phyloP scores from a whole-genome alignment of 2,797 vertebrate genomes.

The Eurystomus glaucurus region DNA sequence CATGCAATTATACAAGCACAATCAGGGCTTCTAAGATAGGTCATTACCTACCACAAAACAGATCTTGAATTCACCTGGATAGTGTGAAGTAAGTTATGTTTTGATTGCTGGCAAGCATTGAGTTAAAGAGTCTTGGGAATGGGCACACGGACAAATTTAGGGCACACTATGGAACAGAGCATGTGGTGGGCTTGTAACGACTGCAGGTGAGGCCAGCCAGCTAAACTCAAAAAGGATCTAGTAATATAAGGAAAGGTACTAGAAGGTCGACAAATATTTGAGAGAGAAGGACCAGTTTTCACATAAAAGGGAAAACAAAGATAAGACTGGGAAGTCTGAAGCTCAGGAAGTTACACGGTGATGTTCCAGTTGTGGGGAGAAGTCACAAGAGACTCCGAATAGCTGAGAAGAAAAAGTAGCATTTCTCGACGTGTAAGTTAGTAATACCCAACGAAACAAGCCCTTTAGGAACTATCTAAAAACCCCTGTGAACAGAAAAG shows the following conservation, averaged over 20 bases:
- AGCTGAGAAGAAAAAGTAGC: neutral
- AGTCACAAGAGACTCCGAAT: neutral
- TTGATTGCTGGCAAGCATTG: accelerated
- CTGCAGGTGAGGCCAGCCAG: neutral
- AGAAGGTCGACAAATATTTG: neutral
- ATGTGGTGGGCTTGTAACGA: neutral
- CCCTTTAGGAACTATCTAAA: neutral
- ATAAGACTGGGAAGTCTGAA: neutral
- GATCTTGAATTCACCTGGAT: neutral
- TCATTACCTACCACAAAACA: neutral
- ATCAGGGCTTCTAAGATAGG: neutral
- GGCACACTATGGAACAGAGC: neutral
- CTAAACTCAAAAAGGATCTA: neutral
- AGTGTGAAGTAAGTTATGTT: neutral
- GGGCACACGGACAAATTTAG: neutral
- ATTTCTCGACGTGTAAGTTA: neutral
- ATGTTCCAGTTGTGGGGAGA: neutral
- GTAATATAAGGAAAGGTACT: neutral
- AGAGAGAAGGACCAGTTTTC: neutral
- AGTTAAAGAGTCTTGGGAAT: neutral
- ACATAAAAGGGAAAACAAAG: neutral
- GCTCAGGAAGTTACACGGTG: neutral
- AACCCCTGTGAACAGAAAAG: neutral
- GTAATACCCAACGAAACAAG: neutral
- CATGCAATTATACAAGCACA: neutral